A percentile compares a stretch with the other conserved stretches of the same genome.
Conservation (phyloP, 2,113 vertebrate species). For the Neomonachus schauinslandi region DNA sequence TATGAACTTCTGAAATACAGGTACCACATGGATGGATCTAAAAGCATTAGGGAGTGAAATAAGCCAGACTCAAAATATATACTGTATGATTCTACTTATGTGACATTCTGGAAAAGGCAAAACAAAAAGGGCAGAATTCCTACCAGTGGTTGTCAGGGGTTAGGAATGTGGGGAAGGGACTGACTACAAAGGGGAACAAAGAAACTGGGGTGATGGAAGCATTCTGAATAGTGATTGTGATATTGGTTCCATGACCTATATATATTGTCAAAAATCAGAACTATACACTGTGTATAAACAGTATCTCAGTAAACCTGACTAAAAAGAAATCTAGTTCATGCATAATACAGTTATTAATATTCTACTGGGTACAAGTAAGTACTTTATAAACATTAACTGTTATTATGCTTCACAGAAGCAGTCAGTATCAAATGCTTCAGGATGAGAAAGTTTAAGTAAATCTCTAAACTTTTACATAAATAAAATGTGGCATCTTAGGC, state of each 20-base stretch:
- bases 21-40: background rate
- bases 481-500: background rate
- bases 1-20: background rate
- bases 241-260: background rate
- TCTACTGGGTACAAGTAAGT: background rate
- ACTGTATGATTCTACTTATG: background rate
- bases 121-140: background rate
- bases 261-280: background rate
- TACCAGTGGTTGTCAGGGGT: background rate
- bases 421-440: background rate
- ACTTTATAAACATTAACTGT: background rate
- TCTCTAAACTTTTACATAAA: background rate
- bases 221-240: background rate
- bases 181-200: constrained; percentile 5
- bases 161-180: background rate
- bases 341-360: background rate
- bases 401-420: background rate
- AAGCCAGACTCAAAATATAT: background rate
- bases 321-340: constrained; percentile 10
- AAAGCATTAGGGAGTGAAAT: background rate
- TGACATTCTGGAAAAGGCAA: background rate
- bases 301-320: background rate
- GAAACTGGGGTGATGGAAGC: background rate
- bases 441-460: constrained; percentile 12
- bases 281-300: background rate